Base-by-base conservation (phyloP, 92 coral and sea anemone genomes). In the Porites lobata region DNA sequence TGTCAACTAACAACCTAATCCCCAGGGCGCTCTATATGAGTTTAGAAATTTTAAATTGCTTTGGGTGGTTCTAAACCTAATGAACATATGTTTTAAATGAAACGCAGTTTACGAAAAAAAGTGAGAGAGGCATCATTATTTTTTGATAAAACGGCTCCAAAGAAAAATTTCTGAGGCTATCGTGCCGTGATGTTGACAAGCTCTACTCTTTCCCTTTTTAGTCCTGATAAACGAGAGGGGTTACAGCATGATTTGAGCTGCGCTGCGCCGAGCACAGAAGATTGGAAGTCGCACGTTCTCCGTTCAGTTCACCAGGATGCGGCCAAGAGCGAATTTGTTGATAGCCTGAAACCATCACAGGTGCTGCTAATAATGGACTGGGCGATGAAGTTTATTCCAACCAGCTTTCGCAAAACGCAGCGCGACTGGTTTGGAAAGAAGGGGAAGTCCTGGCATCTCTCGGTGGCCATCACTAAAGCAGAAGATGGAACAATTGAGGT, bases 261-360 rank as follows among this genome's bases (percentile, higher is more conserved):
- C 81, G 66, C 56, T 76, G 65, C 22, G 18, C 56, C 17, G 5
- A 69, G 50, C 17, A 52, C 56, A 22, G 81, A 76, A 56, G 81
- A 58, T 19, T 76, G 81, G 81, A 76, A 76, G 81, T 67, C 80
- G 56, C 87, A 83, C 15, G 51, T 69, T 29, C 43, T 71, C 19
- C 79, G 87, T 17, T 50, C 77, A 61, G 80, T 71, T 26, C 80
- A 68, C 77, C 86, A 81, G 59, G 86, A 81, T 43, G 86, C 76
- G 68, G 81, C 88, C 53, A 73, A 84, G 53, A 38, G 57, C 38
- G 38, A 15, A 21, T 21, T 84, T 50, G 29, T 84, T 13, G 70
- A 50, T 54, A 11, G 22, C 81, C 76, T 84, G 78, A 52, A 22
- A 14, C 18, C 70, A 24, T 19, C 64, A 8, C 88, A 84, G 57